Evolutionary conservation across 2,888 invertebrate genomes (phyloP), one percentile per base, ranked within the genome.

Genomic region (Xestia sexstrigata): DNA sequence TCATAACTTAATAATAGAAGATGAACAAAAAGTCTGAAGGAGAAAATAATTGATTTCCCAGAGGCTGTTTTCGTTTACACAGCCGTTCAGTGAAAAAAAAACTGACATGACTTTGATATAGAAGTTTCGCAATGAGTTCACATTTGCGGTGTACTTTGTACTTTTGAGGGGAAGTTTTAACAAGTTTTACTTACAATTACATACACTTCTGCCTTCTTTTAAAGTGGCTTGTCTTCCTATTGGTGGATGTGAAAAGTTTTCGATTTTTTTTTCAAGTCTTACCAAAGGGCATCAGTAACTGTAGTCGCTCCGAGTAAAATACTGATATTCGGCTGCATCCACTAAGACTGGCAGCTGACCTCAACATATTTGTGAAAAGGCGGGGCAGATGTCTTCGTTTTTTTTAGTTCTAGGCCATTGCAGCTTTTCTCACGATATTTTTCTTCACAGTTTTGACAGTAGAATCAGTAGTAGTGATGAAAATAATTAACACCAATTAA

Each of bases 31-130:
- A 73, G n/a, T 52, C 68, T 76, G 23, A 70, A 65, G 52, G n/a
- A 75, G 15, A 76, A 85, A 77, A 66, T 77, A 74, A 87, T 79
- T 79, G 83, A 86, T 87, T 87, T 87, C 81, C 83, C 84, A 75
- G 68, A 83, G 86, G 88, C 55, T 69, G 52, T 67, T 81, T 77
- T 74, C 30, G 30, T 82, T 67, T 68, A 76, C 63, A 63, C 58
- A 66, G 66, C 6, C 47, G 2, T 76, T 73, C 3, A 23, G 30
- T 79, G 55, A 58, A 84, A 70, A 84, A 70, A 82, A 78, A 81
- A 52, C 47, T 70, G 71, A 68, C 70, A 67, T 70, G 70, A 70
- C 55, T 80, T 82, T 75, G 73, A 79, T 72, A 70, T 58, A 78
- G 49, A 83, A 84, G 76, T 86, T 87, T 63, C 35, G 26, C 42